Conservation (phyloP, 2,888 invertebrate species). For the Drosophila multiciliata region DNA sequence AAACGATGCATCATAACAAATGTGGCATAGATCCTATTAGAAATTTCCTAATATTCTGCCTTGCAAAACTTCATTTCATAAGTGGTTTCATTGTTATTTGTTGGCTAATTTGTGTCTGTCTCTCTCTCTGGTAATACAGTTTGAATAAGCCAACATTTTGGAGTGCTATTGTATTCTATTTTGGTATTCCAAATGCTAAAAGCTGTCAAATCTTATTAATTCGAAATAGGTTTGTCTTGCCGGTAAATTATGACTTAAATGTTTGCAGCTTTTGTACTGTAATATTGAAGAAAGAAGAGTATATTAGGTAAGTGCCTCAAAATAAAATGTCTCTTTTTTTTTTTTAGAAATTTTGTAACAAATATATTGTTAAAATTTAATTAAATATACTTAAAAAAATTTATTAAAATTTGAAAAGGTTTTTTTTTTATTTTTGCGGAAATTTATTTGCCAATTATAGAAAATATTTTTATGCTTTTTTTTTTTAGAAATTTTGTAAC, state of each 20-base stretch:
- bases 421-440: not conserved
- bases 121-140: not conserved
- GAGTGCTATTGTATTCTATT: not conserved
- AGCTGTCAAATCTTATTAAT: not conserved
- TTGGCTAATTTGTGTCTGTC: not conserved
- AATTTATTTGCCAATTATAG: not conserved
- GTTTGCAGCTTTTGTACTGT: not conserved
- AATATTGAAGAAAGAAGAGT: not conserved
- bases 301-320: not conserved
- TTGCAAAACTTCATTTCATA: constrained; percentile 13
- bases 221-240: not conserved
- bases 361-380: not conserved
- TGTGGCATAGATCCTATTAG: too few species aligned
- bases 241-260: not conserved
- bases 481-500: too few species aligned
- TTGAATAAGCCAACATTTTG: constrained; percentile 1
- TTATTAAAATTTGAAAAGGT: not conserved
- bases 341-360: too few species aligned
- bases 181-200: not conserved
- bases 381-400: not conserved
- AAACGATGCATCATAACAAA: too few species aligned
- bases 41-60: constrained; percentile 7
- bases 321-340: too few species aligned
- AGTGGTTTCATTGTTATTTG: not conserved
- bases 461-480: not conserved